Evolutionary conservation across 1,140 invertebrate genomes (phyloP), one percentile per base, ranked within the genome.

Genomic region (Teleogryllus occipitalis): DNA sequence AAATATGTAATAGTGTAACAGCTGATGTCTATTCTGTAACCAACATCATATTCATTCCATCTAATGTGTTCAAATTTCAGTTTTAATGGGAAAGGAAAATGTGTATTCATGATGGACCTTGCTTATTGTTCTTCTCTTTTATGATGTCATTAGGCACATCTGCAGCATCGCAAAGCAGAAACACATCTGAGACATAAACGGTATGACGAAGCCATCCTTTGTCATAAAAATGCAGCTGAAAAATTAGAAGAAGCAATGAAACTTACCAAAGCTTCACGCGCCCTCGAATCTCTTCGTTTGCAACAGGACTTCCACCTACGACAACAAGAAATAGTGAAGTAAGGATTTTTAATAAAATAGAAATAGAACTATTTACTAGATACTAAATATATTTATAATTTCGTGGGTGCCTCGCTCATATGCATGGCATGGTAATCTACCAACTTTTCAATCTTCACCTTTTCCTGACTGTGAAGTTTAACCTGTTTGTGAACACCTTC

Each of bases 201-300:
- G 27, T 81, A 78, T 77, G 79, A 80, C 47, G 82, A 80, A 74
- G 81, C 82, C 8, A 80, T 82, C 48, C 15, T 39, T 15, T 81
- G 82, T 54, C 82, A 82, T 47, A 73, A 80, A 73, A 81, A 73
- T 54, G 82, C 82, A 10, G 79, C 79, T 8, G 79, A 80, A 77
- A 74, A 76, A 8, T 46, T 81, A 14, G 47, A 72, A 7, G 65
- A 77, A 46, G 81, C 81, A n/a, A 80, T 77, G 79, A 80, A 80
- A n/a, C 47, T 74, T 21, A 81, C 79, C 39, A 65, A 77, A 39
- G 54, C 76, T 27, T 54, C 81, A 8, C 54, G 72, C 12, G 79
- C 79, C 21, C 79, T 80, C 27, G 79, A 81, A 74, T 81, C 81
- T 39, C 65, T 81, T 7, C 81, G 72, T 5, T 74, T 76, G 14